These are phyloP conservation scores for Elephantulus edwardii DNA, from an alignment of 2,113 vertebrate species.

Conservation along the genomic window DNA sequence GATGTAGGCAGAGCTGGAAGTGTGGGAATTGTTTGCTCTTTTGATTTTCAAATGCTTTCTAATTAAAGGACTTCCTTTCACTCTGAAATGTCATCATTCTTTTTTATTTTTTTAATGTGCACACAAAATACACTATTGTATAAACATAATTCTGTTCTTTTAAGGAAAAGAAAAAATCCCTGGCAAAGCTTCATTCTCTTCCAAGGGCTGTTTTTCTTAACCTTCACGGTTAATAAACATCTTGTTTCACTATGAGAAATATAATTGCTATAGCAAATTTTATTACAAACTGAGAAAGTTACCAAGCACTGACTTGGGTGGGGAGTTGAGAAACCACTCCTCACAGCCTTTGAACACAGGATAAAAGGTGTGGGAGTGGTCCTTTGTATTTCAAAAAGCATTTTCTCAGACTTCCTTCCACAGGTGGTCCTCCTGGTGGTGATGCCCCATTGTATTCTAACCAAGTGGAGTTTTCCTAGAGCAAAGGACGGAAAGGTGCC, in stretches of 20 bases:
- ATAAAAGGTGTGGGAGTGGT: fast-evolving
- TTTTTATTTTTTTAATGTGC: constrained; percentile 3
- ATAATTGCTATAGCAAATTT: not conserved
- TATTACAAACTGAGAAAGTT: not conserved
- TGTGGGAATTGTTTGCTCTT: not conserved
- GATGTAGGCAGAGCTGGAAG: not conserved
- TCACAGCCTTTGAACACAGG: fast-evolving
- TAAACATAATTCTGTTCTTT: constrained; percentile 27
- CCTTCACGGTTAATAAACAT: not conserved
- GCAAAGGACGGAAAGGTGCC: not conserved
- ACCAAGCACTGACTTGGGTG: too few relatives aligned
- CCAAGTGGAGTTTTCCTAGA: too few relatives aligned
- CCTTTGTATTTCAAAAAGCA: not conserved
- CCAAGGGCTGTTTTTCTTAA: not conserved
- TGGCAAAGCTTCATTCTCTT: not conserved
- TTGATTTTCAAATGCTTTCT: constrained; percentile 26
- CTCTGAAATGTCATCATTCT: constrained; percentile 22
- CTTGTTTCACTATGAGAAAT: not conserved
- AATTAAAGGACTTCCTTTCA: constrained; percentile 53
- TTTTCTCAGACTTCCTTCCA: fast-evolving
- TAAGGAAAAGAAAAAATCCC: not conserved
- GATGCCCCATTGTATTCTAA: too few relatives aligned
- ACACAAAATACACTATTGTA: not conserved
- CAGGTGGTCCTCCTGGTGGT: fast-evolving
- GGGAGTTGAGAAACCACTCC: not conserved